Percentiles rank a stretch among this genome's conserved stretches.
Evolutionary conservation across 2,888 invertebrate species (phyloP).

Genomic region (Periphyllus acericola): DNA sequence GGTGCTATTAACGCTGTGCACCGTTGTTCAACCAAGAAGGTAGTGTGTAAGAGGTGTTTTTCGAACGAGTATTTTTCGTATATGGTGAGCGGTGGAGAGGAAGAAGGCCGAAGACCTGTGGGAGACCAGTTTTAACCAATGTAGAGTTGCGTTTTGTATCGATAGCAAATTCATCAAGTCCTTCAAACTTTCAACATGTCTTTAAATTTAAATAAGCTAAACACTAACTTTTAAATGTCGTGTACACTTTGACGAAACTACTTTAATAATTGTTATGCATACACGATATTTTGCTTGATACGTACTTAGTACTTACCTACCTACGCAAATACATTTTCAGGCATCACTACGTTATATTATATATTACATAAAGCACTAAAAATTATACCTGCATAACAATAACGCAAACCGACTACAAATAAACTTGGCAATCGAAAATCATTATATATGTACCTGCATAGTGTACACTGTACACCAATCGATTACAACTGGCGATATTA

Average conservation of each 20-base stretch:
- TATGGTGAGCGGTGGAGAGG: conserved; percentile 9
- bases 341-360: no score
- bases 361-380: no score
- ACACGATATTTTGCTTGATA: no score
- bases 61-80: conserved; percentile 32
- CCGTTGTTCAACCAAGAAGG: background rate
- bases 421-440: no score
- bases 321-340: no score
- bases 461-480: no score
- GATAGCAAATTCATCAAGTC: background rate
- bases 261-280: no score
- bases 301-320: no score
- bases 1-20: background rate
- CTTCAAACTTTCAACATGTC: background rate
- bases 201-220: background rate
- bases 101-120: conserved; percentile 26
- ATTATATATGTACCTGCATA: no score
- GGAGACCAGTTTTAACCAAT: conserved; percentile 49
- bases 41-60: conserved; percentile 33
- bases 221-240: background rate
- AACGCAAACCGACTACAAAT: no score
- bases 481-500: no score
- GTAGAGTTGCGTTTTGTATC: conserved; percentile 23
- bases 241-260: background rate
- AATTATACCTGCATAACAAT: no score